A percentile compares a stretch with the other conserved stretches of the same genome.
These are phyloP conservation scores for Eucera pruinosa DNA, from an alignment of 2,888 invertebrate species.

Conservation along the genomic window DNA sequence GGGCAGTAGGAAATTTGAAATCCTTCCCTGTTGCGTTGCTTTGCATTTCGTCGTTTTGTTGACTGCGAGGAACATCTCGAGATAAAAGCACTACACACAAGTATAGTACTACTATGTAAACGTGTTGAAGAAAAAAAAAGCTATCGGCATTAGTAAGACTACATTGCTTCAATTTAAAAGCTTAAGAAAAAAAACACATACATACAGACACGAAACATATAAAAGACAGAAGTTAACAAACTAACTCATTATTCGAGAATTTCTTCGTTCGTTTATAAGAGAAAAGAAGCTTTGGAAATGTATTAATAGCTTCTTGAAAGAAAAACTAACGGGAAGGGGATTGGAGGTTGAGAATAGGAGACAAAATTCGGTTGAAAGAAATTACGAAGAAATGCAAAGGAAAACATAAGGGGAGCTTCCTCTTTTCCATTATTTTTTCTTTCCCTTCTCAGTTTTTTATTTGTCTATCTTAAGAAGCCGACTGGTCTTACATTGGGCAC, in stretches of 20 bases:
- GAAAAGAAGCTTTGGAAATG: not conserved
- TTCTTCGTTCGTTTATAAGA: conserved; percentile 21
- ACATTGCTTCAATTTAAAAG: conserved; percentile 17
- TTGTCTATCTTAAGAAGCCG: conserved; percentile 65
- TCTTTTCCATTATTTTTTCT: conserved; percentile 64
- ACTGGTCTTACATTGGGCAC: conserved; percentile 72
- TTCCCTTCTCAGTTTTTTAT: conserved; percentile 48
- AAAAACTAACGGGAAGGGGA: not conserved
- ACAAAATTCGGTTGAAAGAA: conserved; percentile 27
- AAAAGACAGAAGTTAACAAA: conserved; percentile 18
- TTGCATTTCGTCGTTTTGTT: conserved; percentile 54
- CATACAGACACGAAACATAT: conserved; percentile 3
- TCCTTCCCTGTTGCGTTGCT: conserved; percentile 60
- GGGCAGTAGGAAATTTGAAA: conserved; percentile 53
- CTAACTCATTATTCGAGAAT: conserved; percentile 8
- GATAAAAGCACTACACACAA: conserved; percentile 6
- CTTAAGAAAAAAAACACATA: not conserved
- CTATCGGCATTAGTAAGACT: conserved; percentile 22
- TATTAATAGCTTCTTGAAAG: conserved; percentile 17
- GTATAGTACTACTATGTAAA: not conserved
- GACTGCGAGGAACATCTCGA: conserved; percentile 4
- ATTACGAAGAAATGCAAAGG: conserved; percentile 48
- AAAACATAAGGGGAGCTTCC: conserved; percentile 58
- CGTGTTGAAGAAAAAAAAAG: not conserved
- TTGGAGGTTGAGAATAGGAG: not conserved